Conservation (phyloP, 2,888 invertebrate genomes). For the Agrochola circellaris region DNA sequence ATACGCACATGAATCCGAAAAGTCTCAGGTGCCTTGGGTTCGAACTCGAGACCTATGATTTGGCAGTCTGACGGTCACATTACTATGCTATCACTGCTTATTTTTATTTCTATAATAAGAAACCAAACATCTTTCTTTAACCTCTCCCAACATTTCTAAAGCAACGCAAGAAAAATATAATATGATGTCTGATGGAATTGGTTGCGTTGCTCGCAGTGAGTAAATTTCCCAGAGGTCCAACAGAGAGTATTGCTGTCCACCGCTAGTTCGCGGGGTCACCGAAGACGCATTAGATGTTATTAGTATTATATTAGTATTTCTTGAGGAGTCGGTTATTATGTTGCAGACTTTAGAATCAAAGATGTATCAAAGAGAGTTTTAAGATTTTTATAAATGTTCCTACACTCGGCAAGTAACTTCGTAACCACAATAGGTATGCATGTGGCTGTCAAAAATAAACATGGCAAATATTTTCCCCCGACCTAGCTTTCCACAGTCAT, state of each 20-base stretch:
- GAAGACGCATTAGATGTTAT: slow-evolving; percentile 48
- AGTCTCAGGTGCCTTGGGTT: no score
- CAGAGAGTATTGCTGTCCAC: slow-evolving; percentile 58
- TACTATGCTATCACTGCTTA: no score
- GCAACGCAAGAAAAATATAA: slow-evolving; percentile 37
- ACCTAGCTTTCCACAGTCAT: not conserved
- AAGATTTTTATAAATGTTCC: not conserved
- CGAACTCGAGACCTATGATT: no score
- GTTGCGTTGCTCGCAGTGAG: slow-evolving; percentile 38
- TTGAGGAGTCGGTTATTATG: not conserved
- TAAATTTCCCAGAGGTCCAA: slow-evolving; percentile 67
- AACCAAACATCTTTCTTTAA: not conserved
- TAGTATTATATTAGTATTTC: slow-evolving; percentile 6
- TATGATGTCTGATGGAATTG: slow-evolving; percentile 58
- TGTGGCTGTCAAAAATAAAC: no score
- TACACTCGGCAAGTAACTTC: no score
- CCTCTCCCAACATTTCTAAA: slow-evolving; percentile 16
- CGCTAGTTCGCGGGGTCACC: slow-evolving; percentile 32
- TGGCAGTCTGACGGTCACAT: no score
- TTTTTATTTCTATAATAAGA: not conserved
- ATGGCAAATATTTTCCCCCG: no score
- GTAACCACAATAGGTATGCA: no score
- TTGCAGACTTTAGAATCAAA: not conserved
- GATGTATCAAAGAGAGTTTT: not conserved
- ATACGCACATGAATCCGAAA: no score